Percentiles rank a stretch among this genome's conserved stretches.
phyloP scores from a whole-genome alignment of 2,888 invertebrate genomes.

The Pilophorus perplexus region DNA sequence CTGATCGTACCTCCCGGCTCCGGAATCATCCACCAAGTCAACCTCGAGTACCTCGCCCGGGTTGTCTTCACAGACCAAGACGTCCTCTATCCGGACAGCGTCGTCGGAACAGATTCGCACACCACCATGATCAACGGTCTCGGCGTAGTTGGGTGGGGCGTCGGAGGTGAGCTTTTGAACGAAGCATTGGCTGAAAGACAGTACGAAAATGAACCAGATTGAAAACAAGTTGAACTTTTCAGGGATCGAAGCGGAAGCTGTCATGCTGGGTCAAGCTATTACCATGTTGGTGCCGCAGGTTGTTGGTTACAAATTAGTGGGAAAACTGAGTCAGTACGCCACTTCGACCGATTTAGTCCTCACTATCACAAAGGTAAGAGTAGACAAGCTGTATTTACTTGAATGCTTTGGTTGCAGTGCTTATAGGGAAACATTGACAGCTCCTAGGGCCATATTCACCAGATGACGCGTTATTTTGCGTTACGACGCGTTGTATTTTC shows the following conservation, averaged over 20 bases:
- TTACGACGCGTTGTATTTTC: too few relatives aligned
- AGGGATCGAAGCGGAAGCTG: constrained; percentile 98
- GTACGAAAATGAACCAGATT: too few relatives aligned
- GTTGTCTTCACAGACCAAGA: constrained; percentile 75
- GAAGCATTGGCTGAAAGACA: too few relatives aligned
- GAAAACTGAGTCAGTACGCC: constrained; percentile 73
- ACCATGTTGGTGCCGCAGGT: constrained; percentile 95
- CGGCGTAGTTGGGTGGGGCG: constrained; percentile 95
- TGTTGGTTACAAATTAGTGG: constrained; percentile 86
- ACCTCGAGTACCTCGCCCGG: constrained; percentile 87
- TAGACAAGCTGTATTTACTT: not conserved
- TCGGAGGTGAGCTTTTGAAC: constrained; percentile 63
- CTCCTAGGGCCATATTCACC: not conserved
- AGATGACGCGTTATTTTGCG: not conserved
- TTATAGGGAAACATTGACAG: too few relatives aligned
- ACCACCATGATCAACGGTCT: constrained; percentile 99
- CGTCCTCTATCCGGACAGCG: constrained; percentile 79
- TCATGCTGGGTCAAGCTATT: constrained; percentile 97
- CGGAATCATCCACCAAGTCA: constrained; percentile 98
- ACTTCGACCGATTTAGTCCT: constrained; percentile 97
- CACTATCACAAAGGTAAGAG: constrained; percentile 86
- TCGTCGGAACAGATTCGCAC: constrained; percentile 97
- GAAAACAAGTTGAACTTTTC: constrained; percentile 17
- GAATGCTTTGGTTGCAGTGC: not conserved
- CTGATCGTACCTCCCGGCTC: constrained; percentile 96